Base-by-base conservation (phyloP, 2,797 vertebrate genomes). In the Acanthurus lineatus region DNA sequence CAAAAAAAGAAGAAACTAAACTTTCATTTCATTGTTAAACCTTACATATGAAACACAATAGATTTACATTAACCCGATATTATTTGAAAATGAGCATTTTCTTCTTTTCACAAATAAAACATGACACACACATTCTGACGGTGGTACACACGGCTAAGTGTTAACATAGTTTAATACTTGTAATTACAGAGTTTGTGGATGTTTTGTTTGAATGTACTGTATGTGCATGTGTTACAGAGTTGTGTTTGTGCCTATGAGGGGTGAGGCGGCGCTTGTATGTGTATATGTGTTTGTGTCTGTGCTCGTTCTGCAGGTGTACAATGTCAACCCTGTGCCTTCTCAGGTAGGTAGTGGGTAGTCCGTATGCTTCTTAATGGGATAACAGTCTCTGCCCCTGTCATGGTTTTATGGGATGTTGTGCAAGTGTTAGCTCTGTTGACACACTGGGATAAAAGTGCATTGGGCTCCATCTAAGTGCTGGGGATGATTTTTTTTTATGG, bases 131-230 rank as follows among this genome's bases (percentile, higher is more conserved):
- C 76, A 91, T 87, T 87, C 82, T 85, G 86, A 92, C 71, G 32
- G 82, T 89, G 88, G 85, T 85, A 91, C 90, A 85, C 89, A 89
- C 82, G 52, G 88, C 85, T 87, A 91, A 89, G 86, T 91, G 89
- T 86, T 91, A 91, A 92, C 90, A 92, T 90, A 92, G 85, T 79
- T 84, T 87, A 89, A 92, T 92, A 94, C 75, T 88, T 83, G 76
- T 93, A 92, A 92, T 92, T 91, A 94, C 90, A 93, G 69, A 77
- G 75, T 77, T 74, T 82, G 44, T 77, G 15, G 10, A 77, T 74
- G 77, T 68, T 35, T 81, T 67, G 65, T 75, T 59, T 89, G 70
- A 63, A 73, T 88, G 77, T 79, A 73, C 22, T 69, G 76, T 49
- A 11, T 70, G 69, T 81, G 76, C n/a, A 10, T 74, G 58, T 60